Base-by-base conservation (phyloP, 2,888 invertebrate genomes). In the Xanthia icteritia region DNA sequence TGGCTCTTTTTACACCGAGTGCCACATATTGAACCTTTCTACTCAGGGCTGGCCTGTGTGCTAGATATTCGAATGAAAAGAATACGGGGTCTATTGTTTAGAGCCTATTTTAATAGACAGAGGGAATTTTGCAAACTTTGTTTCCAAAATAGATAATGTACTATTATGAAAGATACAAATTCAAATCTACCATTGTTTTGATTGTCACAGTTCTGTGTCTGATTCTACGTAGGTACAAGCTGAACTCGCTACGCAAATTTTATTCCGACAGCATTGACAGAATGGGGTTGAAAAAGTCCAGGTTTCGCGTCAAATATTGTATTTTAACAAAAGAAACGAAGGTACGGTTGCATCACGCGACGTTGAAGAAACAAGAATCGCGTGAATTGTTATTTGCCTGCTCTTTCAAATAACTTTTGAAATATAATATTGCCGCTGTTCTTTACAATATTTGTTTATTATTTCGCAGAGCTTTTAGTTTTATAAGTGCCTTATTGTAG, bases 41-140 rank as follows among this genome's bases (percentile, higher is more conserved):
- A 65, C 70, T 66, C 69, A 58, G 64, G 11, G 58, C 65, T 79
- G 79, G 82, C 87, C 90, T 90, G 85, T 89, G 91, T 90, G 86
- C 90, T 85, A 91, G 89, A 92, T 91, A 86, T 80, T 89, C 74
- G 70, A 76, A 76, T 90, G 91, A 92, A 93, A 91, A 90, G 90
- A 92, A 91, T 88, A 87, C 17, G 64, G 11, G 71, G 71, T 76
- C 79, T 79, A 82, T 77, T 82, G 76, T 85, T 84, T 68, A 4
- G 54, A 72, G 31, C 72, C 67, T n/a, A 45, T 81, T 65, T 64
- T 36, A 36, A 60, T 54, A 45, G 23, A 63, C n/a, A 23, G 20
- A 64, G 36, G 48, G 36, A 48, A 39, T 56, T 66, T 42, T 66
- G 45, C 69, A 76, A 60, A 42, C 45, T n/a, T n/a, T n/a, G n/a